Conservation (phyloP, 2,797 vertebrate species). For the Coregonus suidteri region DNA sequence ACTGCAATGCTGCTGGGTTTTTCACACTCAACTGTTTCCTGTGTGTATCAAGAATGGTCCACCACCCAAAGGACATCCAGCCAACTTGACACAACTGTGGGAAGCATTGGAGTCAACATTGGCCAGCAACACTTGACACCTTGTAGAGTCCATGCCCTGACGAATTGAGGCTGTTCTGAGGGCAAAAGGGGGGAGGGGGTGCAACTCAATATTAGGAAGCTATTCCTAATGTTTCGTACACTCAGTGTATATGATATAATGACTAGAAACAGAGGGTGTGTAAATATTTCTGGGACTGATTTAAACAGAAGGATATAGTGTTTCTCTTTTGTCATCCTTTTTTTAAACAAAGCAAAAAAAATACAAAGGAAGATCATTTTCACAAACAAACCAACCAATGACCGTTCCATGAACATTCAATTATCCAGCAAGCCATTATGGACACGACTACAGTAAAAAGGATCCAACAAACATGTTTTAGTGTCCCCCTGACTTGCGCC, state of each 20-base stretch:
- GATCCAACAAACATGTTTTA: constrained; percentile 23
- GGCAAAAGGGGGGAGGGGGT: too few species aligned
- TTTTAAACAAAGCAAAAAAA: not conserved
- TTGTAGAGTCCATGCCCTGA: too few species aligned
- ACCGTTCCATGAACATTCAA: constrained; percentile 8
- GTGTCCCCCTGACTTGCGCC: constrained; percentile 69
- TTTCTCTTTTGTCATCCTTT: constrained; percentile 31
- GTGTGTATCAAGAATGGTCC: too few species aligned
- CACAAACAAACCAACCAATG: constrained; percentile 31
- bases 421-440: constrained; percentile 13
- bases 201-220: too few species aligned
- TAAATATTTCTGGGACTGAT: constrained; percentile 10
- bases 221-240: too few species aligned
- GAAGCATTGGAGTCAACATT: too few species aligned
- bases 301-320: constrained; percentile 45
- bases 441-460: constrained; percentile 11
- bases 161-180: too few species aligned
- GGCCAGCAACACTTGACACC: too few species aligned
- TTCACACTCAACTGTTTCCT: too few species aligned
- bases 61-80: too few species aligned
- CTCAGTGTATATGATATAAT: not conserved
- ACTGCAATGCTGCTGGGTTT: too few species aligned
- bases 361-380: constrained; percentile 10
- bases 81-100: too few species aligned
- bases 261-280: not conserved